These are phyloP conservation scores for Rhinoraja longicauda DNA, from an alignment of 2,797 vertebrate species.

Conservation along the genomic window DNA sequence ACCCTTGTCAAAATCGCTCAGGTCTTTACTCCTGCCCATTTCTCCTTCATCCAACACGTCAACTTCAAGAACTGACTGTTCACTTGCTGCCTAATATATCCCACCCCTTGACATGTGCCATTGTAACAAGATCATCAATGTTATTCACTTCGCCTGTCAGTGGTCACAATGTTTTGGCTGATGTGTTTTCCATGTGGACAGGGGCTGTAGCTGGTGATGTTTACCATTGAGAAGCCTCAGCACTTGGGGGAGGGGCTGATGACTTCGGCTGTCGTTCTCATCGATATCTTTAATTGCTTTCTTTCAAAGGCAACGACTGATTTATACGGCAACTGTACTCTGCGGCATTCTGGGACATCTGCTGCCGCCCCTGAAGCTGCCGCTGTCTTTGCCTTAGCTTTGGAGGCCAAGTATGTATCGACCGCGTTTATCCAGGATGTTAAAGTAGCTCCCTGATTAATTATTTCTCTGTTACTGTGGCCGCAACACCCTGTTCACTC, in stretches of 20 bases:
- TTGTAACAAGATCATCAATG: too few relatives aligned
- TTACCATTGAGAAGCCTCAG: neutral
- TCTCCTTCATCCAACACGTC: too few relatives aligned
- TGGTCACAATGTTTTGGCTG: too few relatives aligned
- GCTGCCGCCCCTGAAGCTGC: conserved; percentile 95
- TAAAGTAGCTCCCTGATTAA: neutral
- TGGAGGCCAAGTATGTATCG: conserved; percentile 93
- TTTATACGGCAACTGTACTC: conserved; percentile 93
- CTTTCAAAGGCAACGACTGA: conserved; percentile 88
- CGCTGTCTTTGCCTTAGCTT: conserved; percentile 89
- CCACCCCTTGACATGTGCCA: too few relatives aligned
- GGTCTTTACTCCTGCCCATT: too few relatives aligned
- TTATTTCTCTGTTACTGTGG: neutral
- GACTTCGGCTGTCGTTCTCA: neutral
- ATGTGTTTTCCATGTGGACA: too few relatives aligned
- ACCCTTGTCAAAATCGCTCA: too few relatives aligned
- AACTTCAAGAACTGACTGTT: too few relatives aligned
- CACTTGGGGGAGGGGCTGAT: conserved; percentile 27
- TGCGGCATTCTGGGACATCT: conserved; percentile 94
- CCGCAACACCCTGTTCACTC: neutral
- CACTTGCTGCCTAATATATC: too few relatives aligned
- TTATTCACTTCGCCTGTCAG: too few relatives aligned
- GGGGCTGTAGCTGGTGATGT: conserved; percentile 41
- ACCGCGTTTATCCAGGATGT: neutral
- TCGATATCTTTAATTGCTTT: conserved; percentile 48